Base-by-base conservation (phyloP, 2,888 invertebrate genomes). In the Lathronympha strigana region DNA sequence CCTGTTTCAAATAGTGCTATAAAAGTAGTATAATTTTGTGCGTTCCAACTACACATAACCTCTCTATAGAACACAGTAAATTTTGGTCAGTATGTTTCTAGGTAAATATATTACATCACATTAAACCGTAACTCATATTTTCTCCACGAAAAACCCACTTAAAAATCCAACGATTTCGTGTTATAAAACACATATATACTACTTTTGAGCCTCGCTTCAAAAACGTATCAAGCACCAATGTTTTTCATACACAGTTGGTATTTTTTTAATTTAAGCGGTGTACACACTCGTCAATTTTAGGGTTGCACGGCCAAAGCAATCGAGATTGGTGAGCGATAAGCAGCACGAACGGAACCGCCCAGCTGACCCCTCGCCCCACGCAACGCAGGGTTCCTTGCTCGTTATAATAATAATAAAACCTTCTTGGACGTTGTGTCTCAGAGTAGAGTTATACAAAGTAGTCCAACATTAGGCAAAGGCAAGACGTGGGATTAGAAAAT, bases 261-360 rank as follows among this genome's bases (percentile, higher is more conserved):
- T 13, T 11, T 25, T 40, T 17, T 25, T 40, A 3, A 8, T 55
- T 43, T 17, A 28, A 5, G 19, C 8, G 28, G 19, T 47, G 36
- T 45, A 43, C 28, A n/a, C 49, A 19, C 19, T 6, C 63, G 58
- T 57, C 63, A 58, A 53, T 38, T 54, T 47, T 36, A 47, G 61
- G 47, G 60, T 43, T 61, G 61, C 61, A 47, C 53, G 25, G 66
- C 53, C 53, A 66, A 66, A 60, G 64, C 64, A 66, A 66, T 66
- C 66, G 66, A 66, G 66, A 66, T 66, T 49, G 15, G 5, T 43
- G 40, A 15, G 15, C 43, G 66, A 66, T 66, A 66, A 28, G 38
- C 21, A 23, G 40, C 61, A 66, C 66, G 66, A 61, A 61, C 49
- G 28, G 50, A 38, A 60, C 64, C 64, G 64, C 64, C 64, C 64